These are phyloP conservation scores for Metaphire vulgaris DNA, from an alignment of 1,140 invertebrate genomes.

Conservation along the genomic window DNA sequence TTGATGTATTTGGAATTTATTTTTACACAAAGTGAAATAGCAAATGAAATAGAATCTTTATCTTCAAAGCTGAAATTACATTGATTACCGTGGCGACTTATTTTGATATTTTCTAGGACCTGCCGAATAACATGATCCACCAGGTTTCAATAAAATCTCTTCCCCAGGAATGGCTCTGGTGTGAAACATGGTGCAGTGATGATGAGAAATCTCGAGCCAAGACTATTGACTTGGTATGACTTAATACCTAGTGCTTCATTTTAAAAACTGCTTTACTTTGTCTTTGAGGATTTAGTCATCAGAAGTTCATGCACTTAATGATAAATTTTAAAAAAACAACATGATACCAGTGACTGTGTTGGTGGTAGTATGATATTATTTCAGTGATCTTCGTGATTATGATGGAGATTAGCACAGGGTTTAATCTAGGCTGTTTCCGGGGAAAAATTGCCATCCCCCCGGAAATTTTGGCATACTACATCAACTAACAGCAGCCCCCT, in stretches of 20 bases:
- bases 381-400: neutral
- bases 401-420: neutral
- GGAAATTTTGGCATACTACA: too few species aligned
- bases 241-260: neutral
- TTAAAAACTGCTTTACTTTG: neutral
- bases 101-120: conserved; percentile 55
- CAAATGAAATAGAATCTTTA: too few species aligned
- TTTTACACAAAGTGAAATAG: too few species aligned
- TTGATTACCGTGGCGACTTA: too few species aligned
- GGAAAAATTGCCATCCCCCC: too few species aligned
- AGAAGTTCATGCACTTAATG: too few species aligned
- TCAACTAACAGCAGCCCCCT: too few species aligned
- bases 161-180: conserved; percentile 99
- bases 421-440: too few species aligned
- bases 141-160: conserved; percentile 97
- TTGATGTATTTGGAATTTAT: too few species aligned
- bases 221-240: conserved; percentile 85
- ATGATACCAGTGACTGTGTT: too few species aligned
- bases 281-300: neutral
- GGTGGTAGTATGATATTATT: neutral
- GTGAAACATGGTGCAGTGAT: conserved; percentile 98
- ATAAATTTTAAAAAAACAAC: too few species aligned
- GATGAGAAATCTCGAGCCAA: conserved; percentile 82
- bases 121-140: conserved; percentile 98
- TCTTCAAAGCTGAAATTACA: too few species aligned